A percentile compares a stretch with the other conserved stretches of the same genome.
These are phyloP conservation scores for Xyliphius kryptos DNA, from an alignment of 2,113 vertebrate genomes.

Conservation along the genomic window DNA sequence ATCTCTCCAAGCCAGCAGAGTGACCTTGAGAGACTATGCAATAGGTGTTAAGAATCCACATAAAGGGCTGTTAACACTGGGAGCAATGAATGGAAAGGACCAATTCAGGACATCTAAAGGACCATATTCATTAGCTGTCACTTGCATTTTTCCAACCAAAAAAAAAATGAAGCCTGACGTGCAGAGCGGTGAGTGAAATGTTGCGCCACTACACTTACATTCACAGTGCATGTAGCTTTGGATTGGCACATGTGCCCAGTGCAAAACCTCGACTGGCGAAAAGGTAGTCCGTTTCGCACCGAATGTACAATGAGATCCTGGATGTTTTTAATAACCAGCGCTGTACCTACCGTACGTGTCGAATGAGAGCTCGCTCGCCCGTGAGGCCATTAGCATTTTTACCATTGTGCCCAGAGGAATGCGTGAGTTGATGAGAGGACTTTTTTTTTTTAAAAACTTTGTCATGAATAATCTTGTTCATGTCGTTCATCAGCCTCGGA, in stretches of 20 bases:
- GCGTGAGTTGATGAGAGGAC: not conserved
- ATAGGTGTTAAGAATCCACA: constrained; percentile 45
- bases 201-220: constrained; percentile 17
- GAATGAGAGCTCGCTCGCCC: not conserved
- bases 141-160: constrained; percentile 25
- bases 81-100: constrained; percentile 42
- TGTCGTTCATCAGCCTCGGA: constrained; percentile 31
- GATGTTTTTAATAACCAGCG: not conserved
- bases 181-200: constrained; percentile 28
- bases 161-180: constrained; percentile 28
- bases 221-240: constrained; percentile 1
- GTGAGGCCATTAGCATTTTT: not conserved
- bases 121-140: constrained; percentile 44
- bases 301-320: constrained; percentile 13
- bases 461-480: constrained; percentile 31
- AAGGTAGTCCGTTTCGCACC: constrained; percentile 5
- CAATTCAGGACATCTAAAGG: constrained; percentile 43
- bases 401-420: not conserved
- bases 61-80: constrained; percentile 45
- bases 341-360: not conserved
- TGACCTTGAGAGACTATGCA: constrained; percentile 47
- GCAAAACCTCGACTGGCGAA: not conserved
- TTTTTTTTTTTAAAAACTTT: constrained; percentile 17
- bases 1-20: constrained; percentile 39
- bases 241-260: constrained; percentile 1